Percentiles rank a stretch among this genome's conserved stretches.
Evolutionary conservation across 2,113 vertebrate genomes (phyloP).

Genomic region (Daphoenositta chrysoptera): DNA sequence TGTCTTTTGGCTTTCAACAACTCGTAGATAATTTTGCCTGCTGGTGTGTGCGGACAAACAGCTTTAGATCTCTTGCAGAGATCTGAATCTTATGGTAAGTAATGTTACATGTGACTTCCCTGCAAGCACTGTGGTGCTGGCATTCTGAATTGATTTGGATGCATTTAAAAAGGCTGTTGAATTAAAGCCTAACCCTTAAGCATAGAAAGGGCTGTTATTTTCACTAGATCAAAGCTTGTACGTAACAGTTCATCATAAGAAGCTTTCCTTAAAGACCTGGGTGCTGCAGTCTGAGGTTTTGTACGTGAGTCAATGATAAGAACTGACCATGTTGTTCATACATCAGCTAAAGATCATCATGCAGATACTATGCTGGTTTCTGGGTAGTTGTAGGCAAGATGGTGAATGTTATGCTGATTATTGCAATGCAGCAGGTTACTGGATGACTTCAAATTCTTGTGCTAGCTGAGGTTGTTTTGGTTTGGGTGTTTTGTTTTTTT

Average conservation of each 20-base stretch:
- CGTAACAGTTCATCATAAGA: background rate
- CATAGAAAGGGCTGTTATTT: background rate
- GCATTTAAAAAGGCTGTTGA: conserved; percentile 5
- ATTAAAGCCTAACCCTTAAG: background rate
- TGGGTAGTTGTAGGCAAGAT: background rate
- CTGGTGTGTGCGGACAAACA: background rate
- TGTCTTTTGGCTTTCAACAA: conserved; percentile 16
- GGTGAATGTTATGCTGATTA: background rate
- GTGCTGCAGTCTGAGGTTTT: background rate
- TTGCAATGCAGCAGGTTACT: background rate
- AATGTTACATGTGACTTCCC: conserved; percentile 22
- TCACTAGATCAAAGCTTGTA: background rate
- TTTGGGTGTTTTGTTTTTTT: background rate
- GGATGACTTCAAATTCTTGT: background rate
- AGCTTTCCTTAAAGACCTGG: background rate
- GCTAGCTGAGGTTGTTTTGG: background rate
- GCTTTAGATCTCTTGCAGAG: conserved; percentile 10
- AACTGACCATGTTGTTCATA: background rate
- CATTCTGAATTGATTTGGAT: background rate
- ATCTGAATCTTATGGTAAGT: conserved; percentile 16
- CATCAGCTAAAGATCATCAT: background rate
- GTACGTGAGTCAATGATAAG: background rate
- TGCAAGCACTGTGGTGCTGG: background rate
- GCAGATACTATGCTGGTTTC: background rate
- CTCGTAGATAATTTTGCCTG: background rate